These are phyloP conservation scores for Plectrocnemia conspersa DNA, from an alignment of 1,140 invertebrate species.

Conservation along the genomic window DNA sequence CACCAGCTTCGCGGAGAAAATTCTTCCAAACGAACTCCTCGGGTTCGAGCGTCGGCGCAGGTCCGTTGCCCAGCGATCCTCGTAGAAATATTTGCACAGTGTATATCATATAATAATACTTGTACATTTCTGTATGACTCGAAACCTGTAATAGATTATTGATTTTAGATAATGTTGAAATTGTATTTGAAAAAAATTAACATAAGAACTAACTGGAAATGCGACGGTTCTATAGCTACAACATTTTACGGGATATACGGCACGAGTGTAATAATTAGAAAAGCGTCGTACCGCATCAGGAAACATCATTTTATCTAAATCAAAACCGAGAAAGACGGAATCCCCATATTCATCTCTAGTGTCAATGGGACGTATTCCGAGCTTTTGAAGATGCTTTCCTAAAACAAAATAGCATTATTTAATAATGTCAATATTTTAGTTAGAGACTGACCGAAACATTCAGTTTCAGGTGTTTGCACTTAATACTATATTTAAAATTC, in stretches of 20 bases:
- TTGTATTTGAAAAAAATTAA: neutral
- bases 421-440: conserved; percentile 12
- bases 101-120: conserved; percentile 49
- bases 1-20: conserved; percentile 23
- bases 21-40: conserved; percentile 29
- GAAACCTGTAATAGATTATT: conserved; percentile 38
- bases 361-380: conserved; percentile 48
- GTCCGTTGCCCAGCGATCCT: conserved; percentile 41
- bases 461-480: neutral
- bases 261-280: conserved; percentile 47
- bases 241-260: conserved; percentile 46
- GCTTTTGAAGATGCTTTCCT: conserved; percentile 48
- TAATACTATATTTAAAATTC: too few relatives aligned
- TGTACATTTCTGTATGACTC: conserved; percentile 49
- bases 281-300: conserved; percentile 43
- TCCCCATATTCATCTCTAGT: conserved; percentile 47
- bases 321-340: conserved; percentile 52
- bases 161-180: neutral
- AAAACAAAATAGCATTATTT: conserved; percentile 18
- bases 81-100: conserved; percentile 41
- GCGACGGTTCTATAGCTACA: conserved; percentile 47
- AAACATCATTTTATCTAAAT: conserved; percentile 47
- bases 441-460: neutral
- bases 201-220: conserved; percentile 39
- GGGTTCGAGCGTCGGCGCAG: conserved; percentile 36